Evolutionary conservation across 2,888 invertebrate species (phyloP).

Genomic region (Brenthis daphne): DNA sequence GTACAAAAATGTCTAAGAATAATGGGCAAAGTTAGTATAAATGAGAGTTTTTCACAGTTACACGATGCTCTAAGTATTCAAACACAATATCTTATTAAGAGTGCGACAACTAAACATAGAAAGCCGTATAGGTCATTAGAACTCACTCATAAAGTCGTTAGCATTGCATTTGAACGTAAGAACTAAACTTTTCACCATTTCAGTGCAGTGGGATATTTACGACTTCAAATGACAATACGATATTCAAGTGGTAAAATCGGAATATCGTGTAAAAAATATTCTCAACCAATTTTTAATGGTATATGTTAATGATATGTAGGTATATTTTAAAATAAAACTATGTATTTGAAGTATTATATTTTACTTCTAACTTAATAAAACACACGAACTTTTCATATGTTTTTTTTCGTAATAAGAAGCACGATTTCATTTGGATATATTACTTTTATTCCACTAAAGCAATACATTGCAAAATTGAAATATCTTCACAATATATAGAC

Average conservation of each 20-base stretch:
- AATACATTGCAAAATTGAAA: no score
- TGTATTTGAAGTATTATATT: no score
- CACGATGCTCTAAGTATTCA: slow-evolving; percentile 26
- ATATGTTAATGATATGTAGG: no score
- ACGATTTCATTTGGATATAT: no score
- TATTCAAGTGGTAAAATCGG: slow-evolving; percentile 1
- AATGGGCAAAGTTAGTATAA: slow-evolving; percentile 56
- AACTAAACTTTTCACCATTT: slow-evolving; percentile 36
- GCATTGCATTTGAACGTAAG: slow-evolving; percentile 32
- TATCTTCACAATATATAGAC: no score
- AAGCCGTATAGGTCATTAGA: slow-evolving; percentile 37
- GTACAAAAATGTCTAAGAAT: slow-evolving; percentile 54
- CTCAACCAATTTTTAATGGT: background rate
- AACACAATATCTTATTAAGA: slow-evolving; percentile 10
- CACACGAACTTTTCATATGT: no score
- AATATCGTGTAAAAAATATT: background rate
- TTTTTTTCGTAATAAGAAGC: no score
- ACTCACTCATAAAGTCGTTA: slow-evolving; percentile 37
- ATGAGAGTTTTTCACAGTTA: slow-evolving; percentile 41
- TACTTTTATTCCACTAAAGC: no score
- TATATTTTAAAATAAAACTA: no score
- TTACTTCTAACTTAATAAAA: no score
- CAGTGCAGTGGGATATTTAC: slow-evolving; percentile 28
- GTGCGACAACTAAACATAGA: slow-evolving; percentile 8
- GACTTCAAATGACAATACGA: slow-evolving; percentile 28